Base-by-base conservation (phyloP, 2,797 vertebrate genomes). In the Hylomyscus alleni region DNA sequence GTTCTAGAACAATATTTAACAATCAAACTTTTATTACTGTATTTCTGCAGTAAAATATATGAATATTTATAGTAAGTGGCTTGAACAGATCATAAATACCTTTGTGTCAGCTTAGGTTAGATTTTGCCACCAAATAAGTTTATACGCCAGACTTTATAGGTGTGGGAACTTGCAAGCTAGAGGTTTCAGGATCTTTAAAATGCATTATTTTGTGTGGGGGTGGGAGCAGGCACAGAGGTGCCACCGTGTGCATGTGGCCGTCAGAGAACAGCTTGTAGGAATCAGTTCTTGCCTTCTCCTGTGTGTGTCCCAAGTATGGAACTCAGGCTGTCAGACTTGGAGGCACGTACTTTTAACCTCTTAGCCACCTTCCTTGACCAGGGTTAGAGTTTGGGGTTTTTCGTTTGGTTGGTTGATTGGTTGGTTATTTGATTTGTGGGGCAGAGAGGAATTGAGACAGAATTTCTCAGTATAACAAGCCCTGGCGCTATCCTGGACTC, bases 1-100 rank as follows among this genome's bases (percentile, higher is more conserved):
- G 86, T 60, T 94, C 89, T 60, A 77, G 40, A 94, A 73, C 34
- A 81, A 62, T 52, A 85, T n/a, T 67, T 72, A 78, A 86, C 62
- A 67, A 86, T 54, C 75, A 44, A 75, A 78, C 44, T 94, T 87
- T 93, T 86, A 90, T 60, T 62, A 83, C 90, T 88, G n/a, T 92
- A 91, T 84, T 86, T 88, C 87, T 67, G 34, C 52, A 89, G 37
- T 85, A 90, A 94, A 95, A 95, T 73, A 50, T 56, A 81, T 62
- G 76, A 91, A 87, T 96, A 93, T 93, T 56, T 88, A 90, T 34
- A 75, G 26, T 93, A 93, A 93, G 80, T 83, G 50, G n/a, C 22
- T 93, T 93, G 85, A 95, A 94, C 73, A 87, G 81, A 84, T 73
- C 92, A 88, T 95, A 93, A 97, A 95, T 90, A 94, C 65, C 77